Evolutionary conservation across 2,113 vertebrate species (phyloP).

Genomic region (Callospermophilus lateralis): DNA sequence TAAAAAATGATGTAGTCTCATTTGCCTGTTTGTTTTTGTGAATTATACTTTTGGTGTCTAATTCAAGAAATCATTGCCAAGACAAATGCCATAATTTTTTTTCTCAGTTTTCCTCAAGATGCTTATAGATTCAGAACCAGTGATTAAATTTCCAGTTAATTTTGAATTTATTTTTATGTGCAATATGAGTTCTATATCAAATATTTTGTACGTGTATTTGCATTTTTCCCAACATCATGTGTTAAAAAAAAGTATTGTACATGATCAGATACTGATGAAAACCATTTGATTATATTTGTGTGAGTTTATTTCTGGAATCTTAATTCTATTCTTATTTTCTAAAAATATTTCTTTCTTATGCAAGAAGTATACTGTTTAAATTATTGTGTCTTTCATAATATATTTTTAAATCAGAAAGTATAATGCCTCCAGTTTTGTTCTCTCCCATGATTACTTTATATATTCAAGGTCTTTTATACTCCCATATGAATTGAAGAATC

Average conservation of each 20-base stretch:
- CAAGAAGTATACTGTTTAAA: neutral
- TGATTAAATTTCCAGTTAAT: neutral
- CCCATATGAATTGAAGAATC: neutral
- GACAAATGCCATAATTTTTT: neutral
- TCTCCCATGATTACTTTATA: neutral
- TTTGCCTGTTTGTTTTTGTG: neutral
- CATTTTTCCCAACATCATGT: neutral
- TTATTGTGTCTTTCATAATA: neutral
- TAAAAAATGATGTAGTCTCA: neutral
- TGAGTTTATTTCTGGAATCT: neutral
- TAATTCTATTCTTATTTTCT: neutral
- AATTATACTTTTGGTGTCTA: neutral
- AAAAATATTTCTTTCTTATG: neutral
- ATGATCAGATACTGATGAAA: neutral
- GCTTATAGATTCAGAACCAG: neutral
- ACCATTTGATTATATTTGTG: neutral
- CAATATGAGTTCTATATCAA: too few species aligned
- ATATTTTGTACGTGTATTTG: neutral
- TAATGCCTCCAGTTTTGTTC: neutral
- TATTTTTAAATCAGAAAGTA: neutral
- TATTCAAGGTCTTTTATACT: neutral
- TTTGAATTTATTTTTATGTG: neutral
- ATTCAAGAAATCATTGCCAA: neutral
- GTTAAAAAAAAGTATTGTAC: neutral
- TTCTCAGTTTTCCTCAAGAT: neutral